These are phyloP conservation scores for Hemicentrotus pulcherrimus DNA, from an alignment of 35 echinoderm and acorn worm genomes.

Conservation along the genomic window DNA sequence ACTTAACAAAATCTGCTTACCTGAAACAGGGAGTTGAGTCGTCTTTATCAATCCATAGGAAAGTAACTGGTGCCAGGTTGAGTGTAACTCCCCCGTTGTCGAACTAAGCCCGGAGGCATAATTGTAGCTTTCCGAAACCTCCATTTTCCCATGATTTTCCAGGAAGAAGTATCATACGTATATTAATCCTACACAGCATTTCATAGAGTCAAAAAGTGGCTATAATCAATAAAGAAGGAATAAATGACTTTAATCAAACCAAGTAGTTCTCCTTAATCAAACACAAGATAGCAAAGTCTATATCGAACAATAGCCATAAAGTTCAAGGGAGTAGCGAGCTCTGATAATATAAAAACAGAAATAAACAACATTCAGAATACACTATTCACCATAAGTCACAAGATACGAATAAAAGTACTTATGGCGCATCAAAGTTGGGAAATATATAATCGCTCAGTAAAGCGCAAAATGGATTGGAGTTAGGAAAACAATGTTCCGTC, in stretches of 20 bases:
- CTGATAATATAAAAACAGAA: background rate
- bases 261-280: background rate
- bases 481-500: too few species aligned
- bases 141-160: background rate
- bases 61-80: background rate
- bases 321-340: background rate
- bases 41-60: background rate
- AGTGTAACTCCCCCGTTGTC: background rate
- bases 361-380: background rate
- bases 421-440: background rate
- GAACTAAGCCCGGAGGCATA: background rate
- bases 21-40: background rate
- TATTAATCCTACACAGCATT: background rate
- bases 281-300: background rate
- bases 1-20: background rate
- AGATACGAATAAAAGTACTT: background rate
- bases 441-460: too few species aligned
- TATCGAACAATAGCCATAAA: background rate
- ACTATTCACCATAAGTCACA: background rate
- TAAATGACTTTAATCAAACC: too few species aligned
- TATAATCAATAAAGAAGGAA: background rate
- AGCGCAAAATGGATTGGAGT: too few species aligned
- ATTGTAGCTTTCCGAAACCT: background rate
- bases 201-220: background rate
- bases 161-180: background rate